A percentile compares a stretch with the other conserved stretches of the same genome.
phyloP scores from a whole-genome alignment of 2,113 vertebrate genomes.

The Antechinus stuartii region DNA sequence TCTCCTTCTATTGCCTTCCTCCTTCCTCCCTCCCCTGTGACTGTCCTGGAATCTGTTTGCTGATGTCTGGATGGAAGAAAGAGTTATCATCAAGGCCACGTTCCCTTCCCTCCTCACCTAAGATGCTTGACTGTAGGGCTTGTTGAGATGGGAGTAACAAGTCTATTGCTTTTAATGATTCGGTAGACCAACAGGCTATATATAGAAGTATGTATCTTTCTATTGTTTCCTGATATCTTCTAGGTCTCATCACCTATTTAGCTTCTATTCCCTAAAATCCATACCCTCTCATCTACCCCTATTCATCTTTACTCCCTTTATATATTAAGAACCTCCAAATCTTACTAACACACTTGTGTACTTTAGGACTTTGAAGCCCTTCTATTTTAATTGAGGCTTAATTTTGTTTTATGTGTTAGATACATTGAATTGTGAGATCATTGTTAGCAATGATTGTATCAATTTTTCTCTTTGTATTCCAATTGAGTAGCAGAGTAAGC shows the following conservation, averaged over 20 bases:
- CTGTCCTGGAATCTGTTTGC: neutral
- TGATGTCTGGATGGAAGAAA: neutral
- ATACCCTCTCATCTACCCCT: neutral
- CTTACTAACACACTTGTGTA: neutral
- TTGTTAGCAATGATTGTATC: neutral
- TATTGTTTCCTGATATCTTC: neutral
- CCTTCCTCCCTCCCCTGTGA: neutral
- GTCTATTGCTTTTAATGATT: neutral
- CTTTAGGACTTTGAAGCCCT: neutral
- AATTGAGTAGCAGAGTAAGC: neutral
- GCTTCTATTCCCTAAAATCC: neutral
- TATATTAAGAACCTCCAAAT: neutral
- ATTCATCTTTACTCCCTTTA: neutral
- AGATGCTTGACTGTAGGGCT: neutral
- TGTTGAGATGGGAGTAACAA: neutral
- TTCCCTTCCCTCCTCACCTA: neutral
- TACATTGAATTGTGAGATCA: neutral
- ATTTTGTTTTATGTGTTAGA: neutral
- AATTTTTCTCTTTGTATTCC: neutral
- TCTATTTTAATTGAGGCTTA: neutral
- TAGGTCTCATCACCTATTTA: neutral
- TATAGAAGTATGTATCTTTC: neutral
- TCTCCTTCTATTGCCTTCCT: neutral
- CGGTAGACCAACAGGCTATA: neutral
- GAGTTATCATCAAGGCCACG: neutral